Evolutionary conservation across 2,797 vertebrate genomes (phyloP).

Genomic region (Lutra lutra): DNA sequence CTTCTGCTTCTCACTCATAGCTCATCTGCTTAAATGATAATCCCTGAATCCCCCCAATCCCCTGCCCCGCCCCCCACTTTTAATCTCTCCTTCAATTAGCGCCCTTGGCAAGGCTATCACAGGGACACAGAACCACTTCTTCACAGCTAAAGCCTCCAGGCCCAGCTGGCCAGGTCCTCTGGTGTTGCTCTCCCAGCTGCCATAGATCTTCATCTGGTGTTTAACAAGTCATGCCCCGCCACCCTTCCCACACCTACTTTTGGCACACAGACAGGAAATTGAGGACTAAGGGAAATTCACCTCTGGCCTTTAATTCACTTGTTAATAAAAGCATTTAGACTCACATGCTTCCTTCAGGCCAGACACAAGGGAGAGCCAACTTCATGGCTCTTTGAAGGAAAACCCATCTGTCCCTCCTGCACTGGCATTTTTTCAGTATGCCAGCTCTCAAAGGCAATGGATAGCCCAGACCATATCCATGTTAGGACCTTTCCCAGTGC

Average conservation of each 20-base stretch:
- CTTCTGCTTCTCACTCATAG: not conserved
- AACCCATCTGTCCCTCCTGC: conserved; percentile 56
- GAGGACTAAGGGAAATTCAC: conserved; percentile 84
- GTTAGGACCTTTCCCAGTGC: not conserved
- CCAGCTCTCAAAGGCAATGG: conserved; percentile 48
- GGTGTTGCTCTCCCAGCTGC: not conserved
- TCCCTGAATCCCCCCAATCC: not conserved
- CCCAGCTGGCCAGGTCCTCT: not conserved
- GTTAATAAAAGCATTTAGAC: conserved; percentile 87
- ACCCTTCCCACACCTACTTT: not conserved
- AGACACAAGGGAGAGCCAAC: conserved; percentile 80
- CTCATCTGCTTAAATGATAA: conserved; percentile 34
- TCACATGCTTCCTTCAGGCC: conserved; percentile 71
- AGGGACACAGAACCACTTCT: not conserved
- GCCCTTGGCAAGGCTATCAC: not conserved
- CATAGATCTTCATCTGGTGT: not conserved
- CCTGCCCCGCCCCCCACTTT: not conserved
- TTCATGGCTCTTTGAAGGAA: conserved; percentile 81
- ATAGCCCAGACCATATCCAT: not conserved
- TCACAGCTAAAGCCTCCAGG: not conserved
- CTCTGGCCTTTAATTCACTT: conserved; percentile 87
- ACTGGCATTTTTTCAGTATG: conserved; percentile 10
- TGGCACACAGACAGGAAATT: conserved; percentile 86
- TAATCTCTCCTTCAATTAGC: not conserved
- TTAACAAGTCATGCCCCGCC: conserved; percentile 30